Evolutionary conservation across 2,888 invertebrate genomes (phyloP).

Genomic region (Sesia apiformis): DNA sequence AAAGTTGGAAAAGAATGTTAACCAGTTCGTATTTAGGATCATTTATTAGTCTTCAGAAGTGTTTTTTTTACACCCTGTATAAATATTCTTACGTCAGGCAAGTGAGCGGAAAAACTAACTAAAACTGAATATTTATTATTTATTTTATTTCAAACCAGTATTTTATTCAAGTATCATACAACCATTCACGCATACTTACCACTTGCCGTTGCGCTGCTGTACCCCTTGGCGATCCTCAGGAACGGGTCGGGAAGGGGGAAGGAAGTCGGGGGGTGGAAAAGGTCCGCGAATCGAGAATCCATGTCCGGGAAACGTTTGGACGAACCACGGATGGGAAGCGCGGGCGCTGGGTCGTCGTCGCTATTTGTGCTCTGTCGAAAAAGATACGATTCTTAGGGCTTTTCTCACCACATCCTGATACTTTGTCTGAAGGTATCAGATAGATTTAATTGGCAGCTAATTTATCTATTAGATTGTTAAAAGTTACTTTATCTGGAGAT

Average conservation of each 20-base stretch:
- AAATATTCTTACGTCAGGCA: too few species aligned
- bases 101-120: neutral
- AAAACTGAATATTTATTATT: neutral
- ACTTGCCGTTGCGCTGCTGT: slow-evolving; percentile 74
- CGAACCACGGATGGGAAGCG: slow-evolving; percentile 77
- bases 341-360: slow-evolving; percentile 56
- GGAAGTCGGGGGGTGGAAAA: slow-evolving; percentile 75
- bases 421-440: too few species aligned
- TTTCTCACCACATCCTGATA: too few species aligned
- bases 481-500: too few species aligned
- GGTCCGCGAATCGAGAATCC: slow-evolving; percentile 78
- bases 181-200: slow-evolving; percentile 59
- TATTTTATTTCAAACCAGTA: neutral
- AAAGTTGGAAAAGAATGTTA: too few species aligned
- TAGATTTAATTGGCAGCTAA: too few species aligned
- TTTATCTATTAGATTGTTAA: too few species aligned
- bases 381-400: too few species aligned
- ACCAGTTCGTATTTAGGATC: too few species aligned
- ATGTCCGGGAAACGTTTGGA: slow-evolving; percentile 78
- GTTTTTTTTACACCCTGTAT: too few species aligned
- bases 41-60: too few species aligned
- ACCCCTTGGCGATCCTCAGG: slow-evolving; percentile 78
- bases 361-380: slow-evolving; percentile 28
- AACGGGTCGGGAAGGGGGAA: slow-evolving; percentile 84
- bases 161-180: too few species aligned